These are phyloP conservation scores for Enoplolaimus lenunculus DNA, from an alignment of 2,888 invertebrate species.

Conservation along the genomic window DNA sequence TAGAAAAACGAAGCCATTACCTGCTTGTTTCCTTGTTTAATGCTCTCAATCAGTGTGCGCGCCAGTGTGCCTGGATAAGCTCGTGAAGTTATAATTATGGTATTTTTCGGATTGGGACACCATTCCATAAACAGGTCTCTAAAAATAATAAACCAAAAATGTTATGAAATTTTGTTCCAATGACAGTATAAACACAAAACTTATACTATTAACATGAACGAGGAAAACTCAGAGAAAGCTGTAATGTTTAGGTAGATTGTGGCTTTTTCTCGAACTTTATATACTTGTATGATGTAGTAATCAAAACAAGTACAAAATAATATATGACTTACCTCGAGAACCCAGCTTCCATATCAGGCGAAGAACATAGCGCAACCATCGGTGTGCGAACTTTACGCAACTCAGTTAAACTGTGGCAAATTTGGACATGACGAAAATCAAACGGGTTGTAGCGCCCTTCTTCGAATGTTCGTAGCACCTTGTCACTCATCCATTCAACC, in stretches of 20 bases:
- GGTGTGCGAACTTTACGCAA: constrained; percentile 69
- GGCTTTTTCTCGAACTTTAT: too few species aligned
- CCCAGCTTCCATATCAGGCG: constrained; percentile 83
- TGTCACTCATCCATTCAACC: constrained; percentile 99
- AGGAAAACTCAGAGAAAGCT: too few species aligned
- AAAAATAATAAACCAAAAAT: not conserved
- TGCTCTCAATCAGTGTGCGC: constrained; percentile 43
- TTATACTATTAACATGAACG: too few species aligned
- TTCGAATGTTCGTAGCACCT: constrained; percentile 59
- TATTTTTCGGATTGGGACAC: constrained; percentile 78
- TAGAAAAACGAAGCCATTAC: too few species aligned
- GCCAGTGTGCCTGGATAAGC: constrained; percentile 53
- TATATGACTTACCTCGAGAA: constrained; percentile 72
- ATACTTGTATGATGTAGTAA: not conserved
- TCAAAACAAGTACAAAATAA: not conserved
- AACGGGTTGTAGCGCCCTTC: constrained; percentile 62
- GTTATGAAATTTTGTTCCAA: too few species aligned
- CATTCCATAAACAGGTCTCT: constrained; percentile 76
- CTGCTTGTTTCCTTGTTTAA: constrained; percentile 23
- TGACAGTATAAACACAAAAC: too few species aligned
- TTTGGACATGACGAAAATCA: constrained; percentile 76
- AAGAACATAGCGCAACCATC: constrained; percentile 85
- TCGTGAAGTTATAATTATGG: constrained; percentile 70
- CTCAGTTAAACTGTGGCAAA: constrained; percentile 81
- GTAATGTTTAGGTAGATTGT: too few species aligned